Conservation (phyloP, 2,888 invertebrate genomes). For the Escarpia spicata region DNA sequence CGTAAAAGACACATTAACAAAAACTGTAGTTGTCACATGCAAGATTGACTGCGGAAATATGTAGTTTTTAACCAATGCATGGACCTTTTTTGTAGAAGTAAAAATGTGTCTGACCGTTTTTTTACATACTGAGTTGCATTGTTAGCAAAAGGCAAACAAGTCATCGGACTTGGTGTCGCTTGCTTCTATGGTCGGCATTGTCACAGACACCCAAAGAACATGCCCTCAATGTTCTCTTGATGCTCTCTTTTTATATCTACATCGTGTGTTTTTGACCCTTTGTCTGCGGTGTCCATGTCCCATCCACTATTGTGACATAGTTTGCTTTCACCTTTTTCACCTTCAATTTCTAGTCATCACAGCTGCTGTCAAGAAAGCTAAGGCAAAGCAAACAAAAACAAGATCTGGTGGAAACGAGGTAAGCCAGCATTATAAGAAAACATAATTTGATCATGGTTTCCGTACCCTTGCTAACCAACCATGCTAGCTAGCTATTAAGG, state of each 20-base stretch:
- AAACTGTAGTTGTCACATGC: not conserved
- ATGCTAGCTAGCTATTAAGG: no score
- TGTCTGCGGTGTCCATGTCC: not conserved
- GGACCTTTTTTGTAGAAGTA: not conserved
- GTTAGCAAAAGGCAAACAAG: not conserved
- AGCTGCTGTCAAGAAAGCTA: conserved; percentile 67
- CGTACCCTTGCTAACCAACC: no score
- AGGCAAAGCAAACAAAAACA: conserved; percentile 20
- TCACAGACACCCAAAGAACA: not conserved
- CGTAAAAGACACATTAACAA: not conserved
- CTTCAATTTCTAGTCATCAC: conserved; percentile 63
- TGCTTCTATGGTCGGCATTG: not conserved
- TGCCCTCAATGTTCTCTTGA: no score
- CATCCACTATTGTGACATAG: not conserved
- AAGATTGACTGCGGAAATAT: not conserved
- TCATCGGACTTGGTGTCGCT: not conserved
- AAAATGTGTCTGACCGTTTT: not conserved
- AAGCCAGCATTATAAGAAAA: conserved; percentile 18
- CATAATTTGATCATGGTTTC: not conserved
- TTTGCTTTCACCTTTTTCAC: conserved; percentile 35
- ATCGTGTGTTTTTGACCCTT: not conserved
- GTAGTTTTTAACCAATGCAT: not conserved
- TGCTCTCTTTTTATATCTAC: not conserved
- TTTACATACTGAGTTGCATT: not conserved
- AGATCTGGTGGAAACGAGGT: not conserved